Conservation (phyloP, 2,113 vertebrate species). For the Herpailurus yagouaroundi region DNA sequence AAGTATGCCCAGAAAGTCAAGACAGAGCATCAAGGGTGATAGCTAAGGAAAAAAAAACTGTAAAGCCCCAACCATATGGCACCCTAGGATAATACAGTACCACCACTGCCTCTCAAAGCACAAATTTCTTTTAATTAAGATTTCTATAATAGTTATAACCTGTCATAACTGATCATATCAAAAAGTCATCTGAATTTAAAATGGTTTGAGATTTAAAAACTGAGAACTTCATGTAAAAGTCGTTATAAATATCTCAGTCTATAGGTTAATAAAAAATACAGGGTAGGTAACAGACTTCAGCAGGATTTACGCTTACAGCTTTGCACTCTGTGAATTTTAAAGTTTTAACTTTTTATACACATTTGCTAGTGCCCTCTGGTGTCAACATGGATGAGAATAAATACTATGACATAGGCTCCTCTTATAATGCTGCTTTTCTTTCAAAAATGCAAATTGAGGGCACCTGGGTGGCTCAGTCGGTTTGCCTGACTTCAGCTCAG, state of each 20-base stretch:
- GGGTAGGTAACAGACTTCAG: not conserved
- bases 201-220: slow-evolving; percentile 27
- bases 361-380: slow-evolving; percentile 65
- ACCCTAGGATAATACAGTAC: not conserved
- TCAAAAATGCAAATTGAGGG: slow-evolving; percentile 2
- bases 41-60: not conserved
- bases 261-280: not conserved
- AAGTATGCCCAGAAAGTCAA: not conserved
- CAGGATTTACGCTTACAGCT: not conserved
- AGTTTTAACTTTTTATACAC: slow-evolving; percentile 11
- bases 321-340: slow-evolving; percentile 10
- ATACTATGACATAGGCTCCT: not conserved
- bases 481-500: no score
- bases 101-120: not conserved
- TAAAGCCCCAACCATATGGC: not conserved
- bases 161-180: not conserved
- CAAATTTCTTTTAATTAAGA: not conserved
- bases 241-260: not conserved
- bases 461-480: no score
- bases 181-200: slow-evolving; percentile 40
- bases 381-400: slow-evolving; percentile 10
- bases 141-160: not conserved
- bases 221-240: not conserved
- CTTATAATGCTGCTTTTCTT: not conserved
- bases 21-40: not conserved